Base-by-base conservation (phyloP, 2,113 vertebrate genomes). In the Orthonyx spaldingii region DNA sequence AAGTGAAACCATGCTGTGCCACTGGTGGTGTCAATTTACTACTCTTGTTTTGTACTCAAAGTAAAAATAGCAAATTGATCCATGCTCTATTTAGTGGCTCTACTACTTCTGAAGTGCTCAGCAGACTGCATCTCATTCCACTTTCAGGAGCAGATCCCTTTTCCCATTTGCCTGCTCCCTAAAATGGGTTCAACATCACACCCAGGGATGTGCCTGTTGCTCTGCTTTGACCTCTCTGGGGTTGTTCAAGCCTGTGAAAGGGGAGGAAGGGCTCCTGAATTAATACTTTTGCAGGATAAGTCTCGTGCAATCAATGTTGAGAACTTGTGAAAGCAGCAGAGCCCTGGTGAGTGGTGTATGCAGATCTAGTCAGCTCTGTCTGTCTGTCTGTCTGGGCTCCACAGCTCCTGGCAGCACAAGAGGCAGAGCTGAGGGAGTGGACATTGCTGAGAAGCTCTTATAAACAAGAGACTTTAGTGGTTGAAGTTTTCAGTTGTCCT, bases 161-260 rank as follows among this genome's bases (percentile, higher is more conserved):
- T 65, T 78, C 30, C 68, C 10, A 0, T 35, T 82, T 75, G 13
- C 42, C 18, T 41, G 35, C 10, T 78, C 33, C 63, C 61, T 41
- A 3, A 11, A 12, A 46, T 20, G 10, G 4, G 42, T 35, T 63
- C 15, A 3, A 0, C 23, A 4, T 6, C 46, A 7, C 11, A 1
- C 0, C 18, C 16, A 21, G 61, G 65, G 41, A 2, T n/a, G 32
- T 11, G 41, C 28, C 5, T 0, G 0, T 1, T 20, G 27, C 41
- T 75, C 69, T 64, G 49, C 61, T 59, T 7, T 55, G 19, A 13
- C 14, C 23, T 50, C 68, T 32, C 59, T 16, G 35, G 19, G 33
- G 10, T 1, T 13, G n/a, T 4, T 46, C 5, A 33, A 50, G 39
- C 6, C 52, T n/a, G 8, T 13, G 49, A 8, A 39, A 61, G 33